Base-by-base conservation (phyloP, 2,797 vertebrate genomes). In the Arctocebus calabarensis region DNA sequence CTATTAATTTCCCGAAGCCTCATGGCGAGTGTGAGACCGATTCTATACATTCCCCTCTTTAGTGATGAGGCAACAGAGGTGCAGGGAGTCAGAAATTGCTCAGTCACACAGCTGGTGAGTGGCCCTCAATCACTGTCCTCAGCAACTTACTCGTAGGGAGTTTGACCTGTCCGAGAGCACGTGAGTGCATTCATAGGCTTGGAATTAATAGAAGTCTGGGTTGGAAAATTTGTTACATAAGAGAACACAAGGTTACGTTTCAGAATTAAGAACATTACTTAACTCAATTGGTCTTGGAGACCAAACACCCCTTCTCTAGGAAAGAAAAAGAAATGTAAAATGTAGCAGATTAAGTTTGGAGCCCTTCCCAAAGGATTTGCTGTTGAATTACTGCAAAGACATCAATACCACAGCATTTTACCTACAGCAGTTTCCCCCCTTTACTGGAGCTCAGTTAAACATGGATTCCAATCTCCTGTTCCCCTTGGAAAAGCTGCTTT, bases 201-300 rank as follows among this genome's bases (percentile, higher is more conserved):
- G 84, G 71, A 96, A 66, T 57, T 84, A 62, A 57, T 37, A 20
- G 61, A 90, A n/a, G 7, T 25, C 70, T 88, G 9, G n/a, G 64
- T 84, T 57, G 43, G 61, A 84, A 57, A 70, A 52, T 66, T 19
- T 25, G 9, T 92, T 86, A 75, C 22, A 29, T 68, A 90, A 90
- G 22, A 83, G 77, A 95, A 95, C 23, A 79, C 66, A 93, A 89
- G 57, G 13, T 71, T 91, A 27, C 25, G 11, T 82, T 70, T 82
- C 57, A 95, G 57, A 96, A 90, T 84, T 86, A 96, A 96, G 71
- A 94, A 66, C 25, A 86, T 48, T 83, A 61, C 43, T 93, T 90
- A 27, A 59, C 88, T 90, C 70, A 79, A 34, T 52, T 87, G 43
- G 78, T 89, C 52, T 84, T 96, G 34, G 59, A 95, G 37, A 92